These are phyloP conservation scores for Drosophila nr. fundita DNA, from an alignment of 2,888 invertebrate species.

Conservation along the genomic window DNA sequence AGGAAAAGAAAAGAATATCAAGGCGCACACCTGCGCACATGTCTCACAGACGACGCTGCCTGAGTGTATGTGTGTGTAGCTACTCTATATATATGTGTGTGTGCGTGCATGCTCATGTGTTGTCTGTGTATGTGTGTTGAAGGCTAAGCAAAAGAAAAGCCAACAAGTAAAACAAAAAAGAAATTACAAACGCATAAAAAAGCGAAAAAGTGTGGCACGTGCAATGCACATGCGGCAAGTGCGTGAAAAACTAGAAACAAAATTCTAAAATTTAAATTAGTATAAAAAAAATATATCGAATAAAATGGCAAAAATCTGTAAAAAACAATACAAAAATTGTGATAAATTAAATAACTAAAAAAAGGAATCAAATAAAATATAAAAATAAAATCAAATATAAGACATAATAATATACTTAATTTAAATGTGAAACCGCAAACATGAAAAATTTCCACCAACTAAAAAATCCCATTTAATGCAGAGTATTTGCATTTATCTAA, in stretches of 20 bases:
- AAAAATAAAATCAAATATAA: not conserved
- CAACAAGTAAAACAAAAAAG: slow-evolving; percentile 66
- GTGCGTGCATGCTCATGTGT: slow-evolving; percentile 7
- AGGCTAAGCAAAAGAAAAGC: slow-evolving; percentile 72
- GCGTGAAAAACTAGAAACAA: slow-evolving; percentile 15
- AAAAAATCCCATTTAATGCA: slow-evolving; percentile 12
- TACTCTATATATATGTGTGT: slow-evolving; percentile 11
- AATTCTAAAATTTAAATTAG: not conserved
- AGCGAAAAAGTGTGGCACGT: slow-evolving; percentile 47
- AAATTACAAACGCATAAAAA: slow-evolving; percentile 7
- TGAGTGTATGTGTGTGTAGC: slow-evolving; percentile 21
- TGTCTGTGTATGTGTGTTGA: slow-evolving; percentile 67
- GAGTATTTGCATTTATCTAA: slow-evolving; percentile 31
- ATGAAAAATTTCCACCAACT: no score
- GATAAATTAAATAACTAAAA: not conserved
- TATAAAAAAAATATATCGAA: not conserved
- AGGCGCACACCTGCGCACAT: slow-evolving; percentile 79
- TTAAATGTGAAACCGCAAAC: not conserved
- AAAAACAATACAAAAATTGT: slow-evolving; percentile 17
- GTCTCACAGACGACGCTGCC: slow-evolving; percentile 42
- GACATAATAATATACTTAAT: not conserved
- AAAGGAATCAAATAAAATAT: not conserved
- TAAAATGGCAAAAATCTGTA: no score
- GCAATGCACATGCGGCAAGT: slow-evolving; percentile 55
- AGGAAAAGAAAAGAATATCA: slow-evolving; percentile 37